Percentiles rank a stretch among this genome's conserved stretches.
phyloP scores from a whole-genome alignment of 2,888 invertebrate species.

The Drosophila pullipes region DNA sequence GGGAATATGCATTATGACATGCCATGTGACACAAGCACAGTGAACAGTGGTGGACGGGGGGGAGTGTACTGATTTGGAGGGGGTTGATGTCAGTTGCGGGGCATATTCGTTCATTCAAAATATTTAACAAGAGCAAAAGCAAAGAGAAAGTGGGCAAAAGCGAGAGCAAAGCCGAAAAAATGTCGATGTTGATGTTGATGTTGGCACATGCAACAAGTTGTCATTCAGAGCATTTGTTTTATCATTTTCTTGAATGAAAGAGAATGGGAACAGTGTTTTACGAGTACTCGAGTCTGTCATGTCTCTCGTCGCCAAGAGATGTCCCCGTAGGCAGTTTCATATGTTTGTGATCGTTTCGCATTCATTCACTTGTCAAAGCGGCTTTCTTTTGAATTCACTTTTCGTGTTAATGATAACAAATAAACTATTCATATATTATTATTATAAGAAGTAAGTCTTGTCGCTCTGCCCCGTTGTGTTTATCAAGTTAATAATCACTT shows the following conservation, averaged over 20 bases:
- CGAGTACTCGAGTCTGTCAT: neutral
- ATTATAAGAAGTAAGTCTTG: too few species aligned
- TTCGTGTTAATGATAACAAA: neutral
- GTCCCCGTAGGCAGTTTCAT: neutral
- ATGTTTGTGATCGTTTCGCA: neutral
- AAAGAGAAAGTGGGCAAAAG: neutral
- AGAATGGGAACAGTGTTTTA: slow-evolving; percentile 4
- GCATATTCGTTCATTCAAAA: neutral
- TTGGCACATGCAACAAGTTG: slow-evolving; percentile 46
- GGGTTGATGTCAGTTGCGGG: neutral
- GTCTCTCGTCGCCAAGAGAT: neutral
- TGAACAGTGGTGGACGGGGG: too few species aligned
- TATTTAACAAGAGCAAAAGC: neutral
- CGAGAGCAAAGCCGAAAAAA: neutral
- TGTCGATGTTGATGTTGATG: neutral
- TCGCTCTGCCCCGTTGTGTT: neutral
- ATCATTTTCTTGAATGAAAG: slow-evolving; percentile 26
- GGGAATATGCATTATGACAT: slow-evolving; percentile 61
- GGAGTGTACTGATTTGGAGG: neutral
- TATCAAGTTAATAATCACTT: neutral
- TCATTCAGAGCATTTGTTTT: slow-evolving; percentile 6
- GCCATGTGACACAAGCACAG: neutral
- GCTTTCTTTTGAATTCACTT: neutral
- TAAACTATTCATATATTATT: neutral
- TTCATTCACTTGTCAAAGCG: neutral